Percentiles rank a stretch among this genome's conserved stretches.
Conservation (phyloP, 2,113 vertebrate species). For the Thermophis baileyi region DNA sequence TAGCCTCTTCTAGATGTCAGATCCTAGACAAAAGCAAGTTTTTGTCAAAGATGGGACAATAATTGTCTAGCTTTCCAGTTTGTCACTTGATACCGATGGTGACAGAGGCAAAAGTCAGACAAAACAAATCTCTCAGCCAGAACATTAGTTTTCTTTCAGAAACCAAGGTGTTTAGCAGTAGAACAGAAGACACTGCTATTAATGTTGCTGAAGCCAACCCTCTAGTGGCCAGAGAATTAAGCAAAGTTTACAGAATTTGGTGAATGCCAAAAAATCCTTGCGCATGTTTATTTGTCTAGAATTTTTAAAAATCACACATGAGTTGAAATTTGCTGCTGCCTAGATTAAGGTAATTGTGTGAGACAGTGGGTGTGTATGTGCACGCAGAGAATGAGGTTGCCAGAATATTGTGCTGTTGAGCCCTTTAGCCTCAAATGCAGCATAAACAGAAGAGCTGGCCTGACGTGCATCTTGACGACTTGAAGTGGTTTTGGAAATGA, state of each 20-base stretch:
- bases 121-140: not conserved
- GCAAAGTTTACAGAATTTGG: slow-evolving; percentile 7
- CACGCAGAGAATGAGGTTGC: not conserved
- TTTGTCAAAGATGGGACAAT: not conserved
- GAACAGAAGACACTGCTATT: not conserved
- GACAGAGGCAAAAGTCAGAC: not conserved
- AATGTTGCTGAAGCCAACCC: slow-evolving; percentile 42
- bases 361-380: not conserved
- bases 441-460: slow-evolving; percentile 58
- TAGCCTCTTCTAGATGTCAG: not conserved
- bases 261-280: slow-evolving; percentile 22
- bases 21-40: not conserved
- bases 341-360: slow-evolving; percentile 62
- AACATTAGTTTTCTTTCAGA: not conserved
- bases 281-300: slow-evolving; percentile 14
- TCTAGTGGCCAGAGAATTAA: slow-evolving; percentile 51
- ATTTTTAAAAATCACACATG: slow-evolving; percentile 10
- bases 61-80: not conserved
- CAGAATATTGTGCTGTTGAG: slow-evolving; percentile 45
- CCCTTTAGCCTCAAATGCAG: slow-evolving; percentile 59
- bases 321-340: slow-evolving; percentile 66
- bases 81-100: not conserved
- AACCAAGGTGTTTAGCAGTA: not conserved
- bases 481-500: slow-evolving; percentile 67
- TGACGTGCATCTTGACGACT: slow-evolving; percentile 56